Evolutionary conservation across 2,888 invertebrate species (phyloP).

Genomic region (Baccha elongata): DNA sequence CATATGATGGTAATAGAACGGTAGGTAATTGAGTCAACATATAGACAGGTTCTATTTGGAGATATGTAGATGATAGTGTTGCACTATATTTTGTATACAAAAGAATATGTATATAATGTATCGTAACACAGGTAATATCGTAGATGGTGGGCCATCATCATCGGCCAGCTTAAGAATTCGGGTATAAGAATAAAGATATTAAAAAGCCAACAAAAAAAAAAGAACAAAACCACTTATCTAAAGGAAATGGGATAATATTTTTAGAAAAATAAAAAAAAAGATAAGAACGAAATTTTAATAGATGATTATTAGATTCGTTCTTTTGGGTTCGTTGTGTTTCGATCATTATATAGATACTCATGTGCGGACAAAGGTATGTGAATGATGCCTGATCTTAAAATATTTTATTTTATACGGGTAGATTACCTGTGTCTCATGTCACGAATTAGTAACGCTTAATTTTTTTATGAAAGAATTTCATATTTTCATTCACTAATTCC

Average conservation of each 20-base stretch:
- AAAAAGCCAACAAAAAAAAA: conserved; percentile 51
- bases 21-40: conserved; percentile 68
- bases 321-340: not conserved
- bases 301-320: conserved; percentile 49
- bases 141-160: conserved; percentile 51
- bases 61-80: conserved; percentile 41
- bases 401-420: conserved; percentile 23
- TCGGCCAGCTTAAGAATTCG: conserved; percentile 34
- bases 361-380: conserved; percentile 19
- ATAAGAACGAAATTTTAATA: conserved; percentile 70
- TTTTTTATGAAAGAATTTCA: conserved; percentile 45
- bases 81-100: not conserved
- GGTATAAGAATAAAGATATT: conserved; percentile 36
- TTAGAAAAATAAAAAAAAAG: conserved; percentile 50
- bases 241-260: conserved; percentile 60
- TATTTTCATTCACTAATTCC: conserved; percentile 67
- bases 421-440: conserved; percentile 55
- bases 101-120: conserved; percentile 11
- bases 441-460: conserved; percentile 60
- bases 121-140: conserved; percentile 24
- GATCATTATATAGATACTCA: not conserved
- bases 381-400: conserved; percentile 37
- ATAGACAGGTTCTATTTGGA: conserved; percentile 61
- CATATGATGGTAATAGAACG: conserved; percentile 54
- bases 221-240: conserved; percentile 71